phyloP scores from a whole-genome alignment of 2,113 vertebrate species.

The Otolemur garnettii region DNA sequence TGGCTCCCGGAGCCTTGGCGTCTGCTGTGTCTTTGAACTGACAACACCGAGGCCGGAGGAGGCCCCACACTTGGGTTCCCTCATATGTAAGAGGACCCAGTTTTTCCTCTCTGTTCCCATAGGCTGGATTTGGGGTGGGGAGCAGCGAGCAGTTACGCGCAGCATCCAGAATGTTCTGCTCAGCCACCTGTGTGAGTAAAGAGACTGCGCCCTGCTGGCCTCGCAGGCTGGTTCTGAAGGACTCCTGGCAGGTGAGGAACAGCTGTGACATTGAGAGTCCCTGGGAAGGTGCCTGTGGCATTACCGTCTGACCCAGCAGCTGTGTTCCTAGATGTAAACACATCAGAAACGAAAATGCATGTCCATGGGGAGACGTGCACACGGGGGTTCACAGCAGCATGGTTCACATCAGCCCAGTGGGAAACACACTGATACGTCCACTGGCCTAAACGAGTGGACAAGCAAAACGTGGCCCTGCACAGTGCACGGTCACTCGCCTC shows the following conservation, averaged over 20 bases:
- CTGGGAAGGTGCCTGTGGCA: rapidly evolving
- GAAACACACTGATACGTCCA: too few species aligned
- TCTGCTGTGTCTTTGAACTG: background rate
- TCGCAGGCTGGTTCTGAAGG: background rate
- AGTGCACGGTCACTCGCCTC: rapidly evolving
- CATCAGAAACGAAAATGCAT: too few species aligned
- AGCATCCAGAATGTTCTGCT: rapidly evolving
- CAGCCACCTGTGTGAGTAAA: rapidly evolving
- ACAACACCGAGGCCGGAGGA: rapidly evolving
- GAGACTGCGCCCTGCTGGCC: too few species aligned
- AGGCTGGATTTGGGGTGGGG: too few species aligned
- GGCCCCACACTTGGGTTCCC: background rate
- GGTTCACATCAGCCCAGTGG: rapidly evolving
- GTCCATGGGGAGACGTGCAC: rapidly evolving
- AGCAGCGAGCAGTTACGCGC: rapidly evolving
- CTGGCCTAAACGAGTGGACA: rapidly evolving
- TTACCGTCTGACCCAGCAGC: rapidly evolving
- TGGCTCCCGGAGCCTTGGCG: background rate
- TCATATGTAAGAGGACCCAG: background rate
- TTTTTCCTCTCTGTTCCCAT: background rate
- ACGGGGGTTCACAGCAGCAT: rapidly evolving
- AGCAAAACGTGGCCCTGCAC: rapidly evolving
- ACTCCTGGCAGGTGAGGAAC: background rate
- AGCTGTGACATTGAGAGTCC: rapidly evolving
- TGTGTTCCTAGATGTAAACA: rapidly evolving